phyloP scores from a whole-genome alignment of 2,113 vertebrate genomes.

The Melanotaenia duboulayi region DNA sequence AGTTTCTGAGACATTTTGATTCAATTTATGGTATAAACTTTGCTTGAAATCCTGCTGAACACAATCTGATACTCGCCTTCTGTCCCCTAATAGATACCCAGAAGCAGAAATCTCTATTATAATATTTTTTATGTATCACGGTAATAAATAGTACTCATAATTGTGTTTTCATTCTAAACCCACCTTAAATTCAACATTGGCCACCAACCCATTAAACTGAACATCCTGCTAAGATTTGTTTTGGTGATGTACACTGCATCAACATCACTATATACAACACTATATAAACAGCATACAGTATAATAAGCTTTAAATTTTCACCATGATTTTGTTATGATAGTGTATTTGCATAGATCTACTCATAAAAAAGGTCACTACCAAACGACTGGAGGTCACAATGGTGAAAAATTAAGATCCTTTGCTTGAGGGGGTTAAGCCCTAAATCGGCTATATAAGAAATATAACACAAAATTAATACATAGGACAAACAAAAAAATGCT shows the following conservation, averaged over 20 bases:
- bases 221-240: neutral
- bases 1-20: too few relatives aligned
- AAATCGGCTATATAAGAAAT: neutral
- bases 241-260: slow-evolving; percentile 4
- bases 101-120: too few relatives aligned
- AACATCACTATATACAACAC: too few relatives aligned
- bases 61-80: too few relatives aligned
- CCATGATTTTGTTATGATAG: too few relatives aligned
- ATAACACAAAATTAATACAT: neutral
- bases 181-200: neutral
- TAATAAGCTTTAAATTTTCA: neutral
- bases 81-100: too few relatives aligned
- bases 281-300: neutral
- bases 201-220: neutral
- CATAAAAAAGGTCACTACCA: neutral
- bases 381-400: neutral
- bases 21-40: too few relatives aligned
- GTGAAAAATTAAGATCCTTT: too few relatives aligned
- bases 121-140: too few relatives aligned
- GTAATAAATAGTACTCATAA: neutral
- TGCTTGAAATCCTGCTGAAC: too few relatives aligned
- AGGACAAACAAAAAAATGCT: neutral
- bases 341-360: neutral
- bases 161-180: neutral
- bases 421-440: neutral